Base-by-base conservation (phyloP, 2,797 vertebrate genomes). In the Garrulus glandarius region DNA sequence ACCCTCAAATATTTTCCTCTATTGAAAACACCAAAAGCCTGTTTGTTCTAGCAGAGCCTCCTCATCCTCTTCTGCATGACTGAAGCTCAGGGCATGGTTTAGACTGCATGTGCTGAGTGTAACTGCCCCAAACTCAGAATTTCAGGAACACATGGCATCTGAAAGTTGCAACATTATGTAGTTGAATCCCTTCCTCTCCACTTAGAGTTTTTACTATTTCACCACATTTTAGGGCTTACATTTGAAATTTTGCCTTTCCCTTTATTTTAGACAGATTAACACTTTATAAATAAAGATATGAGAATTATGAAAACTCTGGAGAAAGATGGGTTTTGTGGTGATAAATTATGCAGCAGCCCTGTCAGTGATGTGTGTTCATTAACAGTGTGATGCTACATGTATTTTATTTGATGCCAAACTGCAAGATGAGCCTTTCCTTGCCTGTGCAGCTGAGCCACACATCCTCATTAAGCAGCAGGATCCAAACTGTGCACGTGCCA, bases 401-500 rank as follows among this genome's bases (percentile, higher is more conserved):
- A 3, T 49, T 85, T 77, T 37, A 32, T 81, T 78, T 55, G 60
- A 74, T 50, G 85, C 49, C 70, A 55, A 32, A 15, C 49, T 21
- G 77, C 59, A 50, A 29, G 55, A 65, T 26, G 36, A 87, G 71
- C 37, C 67, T 81, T 32, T 46, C 61, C 53, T 75, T 13, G 50
- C 22, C 83, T 5, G 5, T 30, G 68, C 30, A 4, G 11, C 39
- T 22, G 44, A 55, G 79, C 20, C 6, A 5, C 4, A 10, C 46
- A 5, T 41, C 55, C 50, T 72, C 4, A 0, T 10, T 36, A 13
- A 53, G 41, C 82, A 32, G 68, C 4, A 11, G 64, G 47, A 26
- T 46, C 43, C 4, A 4, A 64, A 3, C 74, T 15, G 60, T 34
- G 26, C 26, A 1, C 0, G 6, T 52, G 9, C n/a, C 0, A 0